phyloP scores from a whole-genome alignment of 2,888 invertebrate genomes.

The Meghimatium bilineatum region DNA sequence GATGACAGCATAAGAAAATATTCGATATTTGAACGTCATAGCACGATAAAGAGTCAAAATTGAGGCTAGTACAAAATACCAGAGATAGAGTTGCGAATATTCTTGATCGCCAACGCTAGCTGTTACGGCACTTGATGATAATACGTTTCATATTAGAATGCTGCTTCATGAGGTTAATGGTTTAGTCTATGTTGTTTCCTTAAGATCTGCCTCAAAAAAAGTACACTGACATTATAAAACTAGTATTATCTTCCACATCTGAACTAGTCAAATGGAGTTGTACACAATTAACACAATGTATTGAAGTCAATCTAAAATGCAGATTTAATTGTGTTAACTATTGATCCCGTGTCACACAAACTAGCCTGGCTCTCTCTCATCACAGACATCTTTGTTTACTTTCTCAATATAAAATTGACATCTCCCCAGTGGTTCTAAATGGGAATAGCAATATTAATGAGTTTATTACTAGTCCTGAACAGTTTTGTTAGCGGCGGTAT shows the following conservation, averaged over 20 bases:
- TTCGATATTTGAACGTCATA: too few relatives aligned
- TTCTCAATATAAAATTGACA: not conserved
- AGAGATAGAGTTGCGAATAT: too few relatives aligned
- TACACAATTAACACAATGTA: not conserved
- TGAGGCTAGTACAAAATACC: too few relatives aligned
- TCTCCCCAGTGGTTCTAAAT: not conserved
- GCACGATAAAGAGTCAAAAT: too few relatives aligned
- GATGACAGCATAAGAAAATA: too few relatives aligned
- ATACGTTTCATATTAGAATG: too few relatives aligned
- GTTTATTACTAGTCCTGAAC: not conserved
- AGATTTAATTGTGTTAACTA: not conserved
- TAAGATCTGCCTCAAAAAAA: too few relatives aligned
- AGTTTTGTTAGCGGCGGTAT: not conserved
- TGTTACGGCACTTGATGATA: too few relatives aligned
- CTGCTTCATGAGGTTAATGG: too few relatives aligned
- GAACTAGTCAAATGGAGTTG: not conserved
- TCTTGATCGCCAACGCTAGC: too few relatives aligned
- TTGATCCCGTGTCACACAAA: not conserved
- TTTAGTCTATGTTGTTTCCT: too few relatives aligned
- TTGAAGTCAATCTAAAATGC: not conserved
- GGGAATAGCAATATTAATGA: slow-evolving; percentile 7
- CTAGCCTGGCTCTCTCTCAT: not conserved
- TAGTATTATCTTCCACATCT: not conserved
- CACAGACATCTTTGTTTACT: not conserved
- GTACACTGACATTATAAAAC: too few relatives aligned